Evolutionary conservation across 1,140 invertebrate genomes (phyloP).

Genomic region (Elymnias hypermnestra): DNA sequence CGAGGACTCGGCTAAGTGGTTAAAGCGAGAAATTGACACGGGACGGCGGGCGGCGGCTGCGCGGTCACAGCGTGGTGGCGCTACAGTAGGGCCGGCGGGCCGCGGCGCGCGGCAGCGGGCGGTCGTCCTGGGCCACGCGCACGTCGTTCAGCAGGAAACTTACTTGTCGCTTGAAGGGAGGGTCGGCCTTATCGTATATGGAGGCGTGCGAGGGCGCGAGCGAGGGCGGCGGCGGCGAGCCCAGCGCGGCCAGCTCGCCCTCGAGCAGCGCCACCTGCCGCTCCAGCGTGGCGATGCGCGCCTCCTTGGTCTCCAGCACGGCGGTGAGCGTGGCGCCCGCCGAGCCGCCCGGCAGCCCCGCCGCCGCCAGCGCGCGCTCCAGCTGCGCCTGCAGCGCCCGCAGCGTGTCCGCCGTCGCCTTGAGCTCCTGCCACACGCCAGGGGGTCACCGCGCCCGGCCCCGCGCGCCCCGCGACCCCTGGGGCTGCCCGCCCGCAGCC

Average conservation of each 20-base stretch:
- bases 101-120: conserved; percentile 39
- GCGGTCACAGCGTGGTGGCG: conserved; percentile 64
- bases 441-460: conserved; percentile 50
- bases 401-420: conserved; percentile 87
- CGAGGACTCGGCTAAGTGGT: conserved; percentile 54
- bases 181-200: conserved; percentile 80
- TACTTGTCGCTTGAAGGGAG: conserved; percentile 86
- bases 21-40: conserved; percentile 68
- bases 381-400: conserved; percentile 86
- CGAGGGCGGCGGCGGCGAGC: conserved; percentile 75
- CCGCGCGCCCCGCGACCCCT: conserved; percentile 41
- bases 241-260: conserved; percentile 80
- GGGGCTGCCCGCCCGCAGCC: conserved; percentile 37
- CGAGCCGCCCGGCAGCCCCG: conserved; percentile 78
- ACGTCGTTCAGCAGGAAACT: conserved; percentile 87
- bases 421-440: conserved; percentile 82
- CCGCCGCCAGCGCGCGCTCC: conserved; percentile 83
- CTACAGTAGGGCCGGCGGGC: conserved; percentile 41
- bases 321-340: conserved; percentile 84
- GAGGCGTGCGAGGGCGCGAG: conserved; percentile 75
- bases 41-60: conserved; percentile 25
- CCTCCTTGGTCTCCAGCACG: conserved; percentile 90
- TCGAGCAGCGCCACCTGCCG: conserved; percentile 86
- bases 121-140: conserved; percentile 83
- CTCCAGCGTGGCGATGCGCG: conserved; percentile 89